phyloP scores from a whole-genome alignment of 2,888 invertebrate genomes.

The Lapara coniferarum region DNA sequence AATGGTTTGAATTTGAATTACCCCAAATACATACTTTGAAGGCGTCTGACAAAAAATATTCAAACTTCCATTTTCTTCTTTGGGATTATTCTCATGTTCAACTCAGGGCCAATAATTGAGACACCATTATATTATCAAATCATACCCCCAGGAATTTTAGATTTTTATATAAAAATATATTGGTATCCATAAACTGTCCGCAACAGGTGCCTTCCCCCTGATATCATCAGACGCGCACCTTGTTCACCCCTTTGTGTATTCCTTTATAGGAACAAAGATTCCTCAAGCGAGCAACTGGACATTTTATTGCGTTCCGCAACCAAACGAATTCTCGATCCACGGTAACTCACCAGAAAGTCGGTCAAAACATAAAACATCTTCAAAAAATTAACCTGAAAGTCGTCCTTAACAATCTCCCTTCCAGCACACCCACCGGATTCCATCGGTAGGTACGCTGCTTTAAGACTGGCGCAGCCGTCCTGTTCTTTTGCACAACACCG shows the following conservation, averaged over 20 bases:
- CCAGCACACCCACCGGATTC: background rate
- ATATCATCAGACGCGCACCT: slow-evolving; percentile 37
- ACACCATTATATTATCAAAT: too few relatives aligned
- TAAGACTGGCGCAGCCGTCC: too few relatives aligned
- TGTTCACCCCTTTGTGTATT: slow-evolving; percentile 50
- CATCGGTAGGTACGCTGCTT: too few relatives aligned
- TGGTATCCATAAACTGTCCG: slow-evolving; percentile 27
- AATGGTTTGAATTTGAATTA: too few relatives aligned
- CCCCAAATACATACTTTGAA: too few relatives aligned
- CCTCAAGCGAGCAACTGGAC: slow-evolving; percentile 42
- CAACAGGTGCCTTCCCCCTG: slow-evolving; percentile 42
- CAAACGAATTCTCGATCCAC: background rate
- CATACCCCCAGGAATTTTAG: too few relatives aligned
- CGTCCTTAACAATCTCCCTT: background rate
- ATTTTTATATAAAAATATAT: slow-evolving; percentile 12
- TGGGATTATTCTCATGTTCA: too few relatives aligned
- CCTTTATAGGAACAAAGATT: slow-evolving; percentile 66
- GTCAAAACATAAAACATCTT: background rate
- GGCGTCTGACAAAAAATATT: too few relatives aligned
- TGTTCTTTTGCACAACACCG: too few relatives aligned
- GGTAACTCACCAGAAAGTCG: background rate
- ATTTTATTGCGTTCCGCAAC: background rate
- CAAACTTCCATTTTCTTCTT: too few relatives aligned
- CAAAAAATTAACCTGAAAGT: background rate
- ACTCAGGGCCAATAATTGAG: too few relatives aligned